Conservation (phyloP, 64 coral and sea anemone genomes). For the Montipora cactus region DNA sequence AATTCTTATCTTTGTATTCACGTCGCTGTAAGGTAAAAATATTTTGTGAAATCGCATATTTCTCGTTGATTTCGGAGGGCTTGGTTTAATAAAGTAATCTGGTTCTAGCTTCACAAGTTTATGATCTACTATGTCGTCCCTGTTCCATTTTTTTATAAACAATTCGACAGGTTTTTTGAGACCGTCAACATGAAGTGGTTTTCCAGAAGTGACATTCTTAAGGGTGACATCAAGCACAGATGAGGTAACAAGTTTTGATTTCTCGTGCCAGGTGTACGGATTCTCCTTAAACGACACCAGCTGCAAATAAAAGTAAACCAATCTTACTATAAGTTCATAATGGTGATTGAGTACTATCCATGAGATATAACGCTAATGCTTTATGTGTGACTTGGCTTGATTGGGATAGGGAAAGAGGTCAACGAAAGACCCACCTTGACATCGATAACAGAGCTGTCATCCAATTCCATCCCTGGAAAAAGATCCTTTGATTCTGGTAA, state of each 20-base stretch:
- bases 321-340: too few species aligned
- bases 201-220: constrained; percentile 39
- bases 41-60: constrained; percentile 68
- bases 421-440: not conserved
- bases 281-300: constrained; percentile 61
- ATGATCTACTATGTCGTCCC: not conserved
- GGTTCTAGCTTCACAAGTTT: not conserved
- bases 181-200: constrained; percentile 22
- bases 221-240: constrained; percentile 63
- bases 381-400: too few species aligned
- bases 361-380: too few species aligned
- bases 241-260: constrained; percentile 39
- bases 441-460: constrained; percentile 21
- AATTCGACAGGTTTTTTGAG: constrained; percentile 69
- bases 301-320: not conserved
- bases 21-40: constrained; percentile 15
- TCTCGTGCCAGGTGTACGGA: constrained; percentile 60
- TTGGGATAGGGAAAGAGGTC: not conserved
- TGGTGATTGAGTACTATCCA: too few species aligned
- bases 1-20: constrained; percentile 28
- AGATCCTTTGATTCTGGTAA: constrained; percentile 1
- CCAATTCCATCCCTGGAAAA: not conserved
- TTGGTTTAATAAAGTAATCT: constrained; percentile 10
- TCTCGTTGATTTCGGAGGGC: constrained; percentile 7
- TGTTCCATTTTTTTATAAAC: constrained; percentile 41